These are phyloP conservation scores for Lathronympha strigana DNA, from an alignment of 2,888 invertebrate species.

Conservation along the genomic window DNA sequence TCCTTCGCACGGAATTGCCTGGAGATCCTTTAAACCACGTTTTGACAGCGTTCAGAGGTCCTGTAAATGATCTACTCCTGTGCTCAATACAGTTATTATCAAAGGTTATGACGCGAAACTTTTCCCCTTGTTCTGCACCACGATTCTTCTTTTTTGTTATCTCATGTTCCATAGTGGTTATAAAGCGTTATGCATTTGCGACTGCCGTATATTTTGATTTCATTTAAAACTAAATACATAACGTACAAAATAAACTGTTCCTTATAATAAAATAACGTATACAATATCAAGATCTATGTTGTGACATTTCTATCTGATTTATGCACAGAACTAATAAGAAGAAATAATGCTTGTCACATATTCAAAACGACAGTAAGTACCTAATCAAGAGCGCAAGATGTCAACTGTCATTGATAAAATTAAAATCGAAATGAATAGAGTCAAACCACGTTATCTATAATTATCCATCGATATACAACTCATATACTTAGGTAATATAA, in stretches of 20 bases:
- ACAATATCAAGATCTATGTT: slow-evolving; percentile 13
- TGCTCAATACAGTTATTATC: background rate
- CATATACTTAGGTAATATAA: too few relatives aligned
- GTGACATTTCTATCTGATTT: slow-evolving; percentile 13
- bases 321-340: too few relatives aligned
- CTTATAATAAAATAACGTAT: slow-evolving; percentile 27
- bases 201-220: background rate
- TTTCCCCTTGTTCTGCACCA: background rate
- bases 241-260: slow-evolving; percentile 30
- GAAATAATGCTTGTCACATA: too few relatives aligned
- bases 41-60: slow-evolving; percentile 5
- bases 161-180: slow-evolving; percentile 5
- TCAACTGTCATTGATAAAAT: too few relatives aligned
- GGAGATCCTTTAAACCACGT: background rate
- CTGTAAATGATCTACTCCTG: background rate
- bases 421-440: too few relatives aligned
- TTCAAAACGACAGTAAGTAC: too few relatives aligned
- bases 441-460: too few relatives aligned
- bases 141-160: background rate
- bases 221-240: slow-evolving; percentile 32
- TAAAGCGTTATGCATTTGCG: background rate
- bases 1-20: background rate
- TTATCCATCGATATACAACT: too few relatives aligned
- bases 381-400: too few relatives aligned
- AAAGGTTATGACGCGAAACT: slow-evolving; percentile 23